Conservation (phyloP, 2,797 vertebrate genomes). For the Dipus sagitta region DNA sequence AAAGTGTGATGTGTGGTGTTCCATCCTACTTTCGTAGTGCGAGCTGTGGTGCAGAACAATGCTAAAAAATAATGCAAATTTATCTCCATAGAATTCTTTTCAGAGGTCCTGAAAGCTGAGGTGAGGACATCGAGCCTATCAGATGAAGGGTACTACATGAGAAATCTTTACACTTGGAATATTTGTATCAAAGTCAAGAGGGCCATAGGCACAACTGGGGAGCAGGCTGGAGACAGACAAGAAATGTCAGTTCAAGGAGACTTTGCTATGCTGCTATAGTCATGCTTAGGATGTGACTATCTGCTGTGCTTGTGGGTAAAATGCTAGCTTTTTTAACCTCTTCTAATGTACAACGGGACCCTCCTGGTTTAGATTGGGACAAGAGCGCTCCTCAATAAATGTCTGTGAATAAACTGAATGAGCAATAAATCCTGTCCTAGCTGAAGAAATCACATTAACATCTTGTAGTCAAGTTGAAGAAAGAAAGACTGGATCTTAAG, state of each 20-base stretch:
- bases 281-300: accelerated
- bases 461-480: slow-evolving; percentile 29
- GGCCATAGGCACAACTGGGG: no score
- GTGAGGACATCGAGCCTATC: not conserved
- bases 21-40: not conserved
- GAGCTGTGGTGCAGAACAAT: not conserved
- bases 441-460: not conserved
- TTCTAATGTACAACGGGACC: not conserved
- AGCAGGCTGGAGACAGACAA: not conserved
- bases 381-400: not conserved
- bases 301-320: no score
- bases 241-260: not conserved
- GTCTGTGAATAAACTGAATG: not conserved
- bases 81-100: slow-evolving; percentile 3
- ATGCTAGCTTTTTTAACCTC: not conserved
- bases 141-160: not conserved
- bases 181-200: not conserved
- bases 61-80: not conserved
- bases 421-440: not conserved
- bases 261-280: not conserved
- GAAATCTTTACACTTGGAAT: not conserved
- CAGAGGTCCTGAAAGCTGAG: not conserved
- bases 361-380: not conserved
- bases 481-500: not conserved
- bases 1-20: not conserved